phyloP scores from a whole-genome alignment of 2,888 invertebrate species.

The Xanthia icteritia region DNA sequence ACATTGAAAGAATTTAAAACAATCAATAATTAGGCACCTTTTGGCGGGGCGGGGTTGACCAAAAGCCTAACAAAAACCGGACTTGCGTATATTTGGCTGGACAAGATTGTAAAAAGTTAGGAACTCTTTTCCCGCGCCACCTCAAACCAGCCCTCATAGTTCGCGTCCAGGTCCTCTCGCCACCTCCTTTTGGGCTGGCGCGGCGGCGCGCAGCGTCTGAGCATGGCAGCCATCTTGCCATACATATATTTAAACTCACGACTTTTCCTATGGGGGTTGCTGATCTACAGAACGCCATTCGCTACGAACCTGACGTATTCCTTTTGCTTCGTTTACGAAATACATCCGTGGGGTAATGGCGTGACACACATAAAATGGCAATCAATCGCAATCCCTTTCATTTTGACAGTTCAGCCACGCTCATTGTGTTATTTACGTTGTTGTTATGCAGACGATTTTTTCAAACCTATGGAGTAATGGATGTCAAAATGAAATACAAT shows the following conservation, averaged over 20 bases:
- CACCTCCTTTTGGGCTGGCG: neutral
- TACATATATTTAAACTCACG: neutral
- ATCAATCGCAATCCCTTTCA: neutral
- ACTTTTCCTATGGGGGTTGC: neutral
- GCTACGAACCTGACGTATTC: neutral
- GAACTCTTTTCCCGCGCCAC: too few species aligned
- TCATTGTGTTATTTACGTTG: neutral
- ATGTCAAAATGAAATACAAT: neutral
- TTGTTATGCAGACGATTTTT: neutral
- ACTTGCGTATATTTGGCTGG: too few species aligned
- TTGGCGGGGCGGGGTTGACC: too few species aligned
- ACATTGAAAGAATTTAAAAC: too few species aligned
- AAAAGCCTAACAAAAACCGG: too few species aligned
- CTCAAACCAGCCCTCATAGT: neutral
- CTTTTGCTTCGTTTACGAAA: neutral
- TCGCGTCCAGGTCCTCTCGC: neutral
- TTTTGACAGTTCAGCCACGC: neutral
- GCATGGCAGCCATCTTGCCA: neutral
- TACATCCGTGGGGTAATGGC: neutral
- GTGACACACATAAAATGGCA: neutral
- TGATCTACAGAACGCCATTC: neutral
- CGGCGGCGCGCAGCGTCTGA: neutral
- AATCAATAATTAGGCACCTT: too few species aligned
- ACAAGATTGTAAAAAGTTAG: too few species aligned
- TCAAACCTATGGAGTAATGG: neutral